These are phyloP conservation scores for Nanorana parkeri DNA, from an alignment of 2,113 vertebrate genomes.

Conservation along the genomic window DNA sequence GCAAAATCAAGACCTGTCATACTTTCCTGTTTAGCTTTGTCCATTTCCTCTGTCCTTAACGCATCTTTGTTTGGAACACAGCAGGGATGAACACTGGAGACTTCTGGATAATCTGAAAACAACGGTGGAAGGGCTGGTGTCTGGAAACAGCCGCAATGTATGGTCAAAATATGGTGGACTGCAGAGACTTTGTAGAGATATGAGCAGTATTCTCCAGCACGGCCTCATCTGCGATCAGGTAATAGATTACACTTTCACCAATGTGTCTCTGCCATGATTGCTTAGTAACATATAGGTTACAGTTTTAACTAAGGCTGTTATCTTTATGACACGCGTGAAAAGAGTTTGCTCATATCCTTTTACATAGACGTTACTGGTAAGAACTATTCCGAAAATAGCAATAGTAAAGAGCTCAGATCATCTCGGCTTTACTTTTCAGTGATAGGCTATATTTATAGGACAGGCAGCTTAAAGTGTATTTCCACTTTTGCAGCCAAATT, in stretches of 20 bases:
- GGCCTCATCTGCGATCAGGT: slow-evolving; percentile 93
- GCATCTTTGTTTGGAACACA: slow-evolving; percentile 2
- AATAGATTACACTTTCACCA: background rate
- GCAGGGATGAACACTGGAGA: slow-evolving; percentile 93
- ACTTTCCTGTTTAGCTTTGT: slow-evolving; percentile 17
- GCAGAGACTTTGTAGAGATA: slow-evolving; percentile 93
- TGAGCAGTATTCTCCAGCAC: slow-evolving; percentile 94
- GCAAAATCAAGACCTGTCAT: background rate
- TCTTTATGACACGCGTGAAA: no score
- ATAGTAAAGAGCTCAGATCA: no score
- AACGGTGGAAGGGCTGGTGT: slow-evolving; percentile 95
- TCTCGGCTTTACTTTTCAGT: no score
- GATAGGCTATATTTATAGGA: no score
- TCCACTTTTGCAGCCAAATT: no score
- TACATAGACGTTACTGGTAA: no score
- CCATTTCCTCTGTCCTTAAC: background rate
- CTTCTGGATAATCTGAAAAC: slow-evolving; percentile 93
- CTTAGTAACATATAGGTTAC: no score
- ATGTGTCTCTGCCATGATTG: no score
- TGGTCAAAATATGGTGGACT: slow-evolving; percentile 97
- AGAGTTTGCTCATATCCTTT: no score
- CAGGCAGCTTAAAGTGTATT: no score
- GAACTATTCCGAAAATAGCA: no score
- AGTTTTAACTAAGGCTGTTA: no score
- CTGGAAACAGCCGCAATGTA: slow-evolving; percentile 92